Percentiles rank a stretch among this genome's conserved stretches.
Conservation (phyloP, 2,797 vertebrate genomes). For the Momotus momota region DNA sequence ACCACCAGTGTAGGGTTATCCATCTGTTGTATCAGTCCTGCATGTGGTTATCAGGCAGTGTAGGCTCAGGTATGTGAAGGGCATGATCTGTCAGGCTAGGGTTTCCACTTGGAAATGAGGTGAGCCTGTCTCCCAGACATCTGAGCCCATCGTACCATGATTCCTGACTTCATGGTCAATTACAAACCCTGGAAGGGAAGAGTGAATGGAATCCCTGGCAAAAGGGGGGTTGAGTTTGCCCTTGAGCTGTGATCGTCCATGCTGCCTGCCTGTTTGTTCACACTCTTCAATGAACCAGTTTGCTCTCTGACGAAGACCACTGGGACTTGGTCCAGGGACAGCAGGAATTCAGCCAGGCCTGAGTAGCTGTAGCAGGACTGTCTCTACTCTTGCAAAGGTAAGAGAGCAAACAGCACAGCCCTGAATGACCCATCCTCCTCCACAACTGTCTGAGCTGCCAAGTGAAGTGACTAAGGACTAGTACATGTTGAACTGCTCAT, state of each 20-base stretch:
- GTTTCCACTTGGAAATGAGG: background rate
- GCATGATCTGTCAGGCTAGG: background rate
- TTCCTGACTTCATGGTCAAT: background rate
- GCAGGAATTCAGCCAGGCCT: background rate
- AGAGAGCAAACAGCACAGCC: background rate
- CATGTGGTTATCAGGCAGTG: accelerated
- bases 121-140: background rate
- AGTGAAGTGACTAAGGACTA: background rate
- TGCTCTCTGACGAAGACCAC: background rate
- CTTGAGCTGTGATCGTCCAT: accelerated
- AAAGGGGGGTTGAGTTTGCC: background rate
- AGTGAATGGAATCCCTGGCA: background rate
- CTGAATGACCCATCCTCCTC: background rate
- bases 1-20: background rate
- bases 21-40: background rate
- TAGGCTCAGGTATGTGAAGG: background rate
- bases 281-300: background rate
- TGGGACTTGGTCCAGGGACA: background rate
- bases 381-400: background rate
- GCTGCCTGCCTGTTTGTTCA: background rate
- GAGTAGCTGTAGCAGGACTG: background rate
- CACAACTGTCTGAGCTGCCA: background rate
- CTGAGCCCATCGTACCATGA: background rate
- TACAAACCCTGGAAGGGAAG: background rate
- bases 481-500: background rate